Base-by-base conservation (phyloP, 1,140 invertebrate genomes). In the Camponotus floridanus region DNA sequence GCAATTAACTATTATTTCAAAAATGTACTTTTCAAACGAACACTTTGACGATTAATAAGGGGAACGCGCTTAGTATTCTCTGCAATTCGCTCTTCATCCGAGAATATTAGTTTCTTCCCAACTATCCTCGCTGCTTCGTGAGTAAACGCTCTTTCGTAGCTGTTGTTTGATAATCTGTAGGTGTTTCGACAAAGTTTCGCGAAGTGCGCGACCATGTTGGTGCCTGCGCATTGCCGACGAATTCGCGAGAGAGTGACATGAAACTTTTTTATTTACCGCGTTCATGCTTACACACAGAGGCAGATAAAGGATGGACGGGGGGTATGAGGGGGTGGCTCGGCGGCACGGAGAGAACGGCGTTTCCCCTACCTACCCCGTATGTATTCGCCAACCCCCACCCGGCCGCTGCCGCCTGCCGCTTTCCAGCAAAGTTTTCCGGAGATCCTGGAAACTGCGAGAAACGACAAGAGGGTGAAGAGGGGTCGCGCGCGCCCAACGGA, bases 231-330 rank as follows among this genome's bases (percentile, higher is more conserved):
- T 86, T 91, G 89, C 83, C 83, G 81, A 70, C 88, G 83, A 86
- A 89, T 89, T 80, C 87, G 89, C 89, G 81, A 15, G 48, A 18
- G 48, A 81, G 88, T 87, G 88, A 92, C 91, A 92, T 90, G 87
- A 94, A 94, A 94, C 92, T 94, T 94, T 93, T 94, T 91, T 94
- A 93, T 94, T 94, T 93, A 94, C 91, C 89, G 86, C 88, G 81
- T 85, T 90, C 81, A 68, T 87, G 86, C 89, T 90, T 86, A 87
- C 90, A 85, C 87, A 86, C 85, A 81, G 74, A 86, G 76, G 79
- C 80, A 85, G 86, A 87, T 51, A 70, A 81, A 61, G 57, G 87
- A 80, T 48, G 76, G 62, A 26, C 36, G 59, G 78, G 57, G 86
- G 45, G 21, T 9, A 39, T 4, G 39, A 11, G 64, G 33, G 73